Base-by-base conservation (phyloP, 2,113 vertebrate genomes). In the Cochlearius cochlearius region DNA sequence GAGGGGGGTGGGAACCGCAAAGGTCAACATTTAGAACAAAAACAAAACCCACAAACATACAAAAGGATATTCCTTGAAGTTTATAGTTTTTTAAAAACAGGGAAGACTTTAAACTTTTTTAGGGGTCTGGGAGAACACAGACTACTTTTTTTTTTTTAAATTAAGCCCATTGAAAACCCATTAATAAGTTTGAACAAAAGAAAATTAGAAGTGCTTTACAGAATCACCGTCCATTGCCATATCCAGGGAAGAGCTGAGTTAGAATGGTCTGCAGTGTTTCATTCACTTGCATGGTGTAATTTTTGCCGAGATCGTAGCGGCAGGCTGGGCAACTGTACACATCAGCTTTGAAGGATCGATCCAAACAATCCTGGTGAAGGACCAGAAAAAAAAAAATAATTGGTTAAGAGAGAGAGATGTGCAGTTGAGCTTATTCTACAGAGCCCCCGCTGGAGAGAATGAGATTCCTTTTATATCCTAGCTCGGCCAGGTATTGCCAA, bases 311-410 rank as follows among this genome's bases (percentile, higher is more conserved):
- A 52, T 99, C 99, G 0, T 98, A 97, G 91, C 99, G 98, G 80
- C 99, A 99, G 68, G 99, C 99, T 0, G 99, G 99, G 93, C 99
- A 99, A 83, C 98, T 99, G 98, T 99, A 99, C 71, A 99, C 99
- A 1, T 99, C 98, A 5, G 99, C 99, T 86, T 96, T 98, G 97
- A 99, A 99, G 36, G 99, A 99, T 32, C 99, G 97, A 94, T 99
- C 99, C 94, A 99, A 98, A 88, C 99, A 99, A 90, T 99, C 99
- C 99, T 99, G 96, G 8, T 23, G 67, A 13, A 71, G 41, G 41
- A 76, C 15, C 71, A n/a, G 77, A 75, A 22, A 53, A 18, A 20
- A 79, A 75, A 22, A 53, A 18, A 20, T 1, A 43, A 55, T 7
- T 3, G 22, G 20, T 32, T 36, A 63, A 30, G 68, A 47, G 15